Evolutionary conservation across 2,888 invertebrate species (phyloP).

Genomic region (Criorhina ranunculi): DNA sequence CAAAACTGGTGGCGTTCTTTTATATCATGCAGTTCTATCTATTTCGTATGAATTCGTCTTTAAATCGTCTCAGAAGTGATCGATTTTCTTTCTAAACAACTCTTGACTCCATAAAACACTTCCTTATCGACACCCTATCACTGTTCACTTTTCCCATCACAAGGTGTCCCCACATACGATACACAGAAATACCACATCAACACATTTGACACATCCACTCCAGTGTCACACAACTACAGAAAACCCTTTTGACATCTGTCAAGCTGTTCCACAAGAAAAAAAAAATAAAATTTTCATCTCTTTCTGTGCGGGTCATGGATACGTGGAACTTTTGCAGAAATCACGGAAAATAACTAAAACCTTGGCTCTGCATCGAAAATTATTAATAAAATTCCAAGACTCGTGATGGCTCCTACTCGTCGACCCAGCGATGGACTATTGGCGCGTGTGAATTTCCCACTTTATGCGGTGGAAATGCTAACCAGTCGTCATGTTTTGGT

Average conservation of each 20-base stretch:
- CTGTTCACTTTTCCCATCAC: background rate
- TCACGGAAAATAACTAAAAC: slow-evolving; percentile 60
- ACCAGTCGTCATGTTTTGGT: slow-evolving; percentile 97
- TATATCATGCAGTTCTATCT: no score
- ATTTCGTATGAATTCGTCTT: no score
- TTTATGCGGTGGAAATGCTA: slow-evolving; percentile 95
- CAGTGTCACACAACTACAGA: background rate
- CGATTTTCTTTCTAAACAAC: background rate
- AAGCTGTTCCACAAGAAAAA: slow-evolving; percentile 21
- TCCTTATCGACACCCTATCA: background rate
- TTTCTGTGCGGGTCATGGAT: slow-evolving; percentile 73
- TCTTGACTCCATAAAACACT: background rate
- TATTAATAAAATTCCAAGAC: slow-evolving; percentile 22
- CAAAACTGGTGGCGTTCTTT: no score
- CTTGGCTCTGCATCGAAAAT: slow-evolving; percentile 59
- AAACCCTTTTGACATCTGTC: slow-evolving; percentile 40
- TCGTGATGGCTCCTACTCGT: slow-evolving; percentile 86
- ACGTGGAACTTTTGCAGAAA: slow-evolving; percentile 80
- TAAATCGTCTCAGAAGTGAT: no score
- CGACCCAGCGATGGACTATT: slow-evolving; percentile 89
- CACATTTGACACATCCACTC: slow-evolving; percentile 17
- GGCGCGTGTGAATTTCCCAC: slow-evolving; percentile 96
- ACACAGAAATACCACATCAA: slow-evolving; percentile 2
- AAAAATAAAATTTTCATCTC: slow-evolving; percentile 51
- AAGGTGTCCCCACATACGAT: slow-evolving; percentile 1